Base-by-base conservation (phyloP, 2,888 invertebrate genomes). In the Schizaphis graminum region DNA sequence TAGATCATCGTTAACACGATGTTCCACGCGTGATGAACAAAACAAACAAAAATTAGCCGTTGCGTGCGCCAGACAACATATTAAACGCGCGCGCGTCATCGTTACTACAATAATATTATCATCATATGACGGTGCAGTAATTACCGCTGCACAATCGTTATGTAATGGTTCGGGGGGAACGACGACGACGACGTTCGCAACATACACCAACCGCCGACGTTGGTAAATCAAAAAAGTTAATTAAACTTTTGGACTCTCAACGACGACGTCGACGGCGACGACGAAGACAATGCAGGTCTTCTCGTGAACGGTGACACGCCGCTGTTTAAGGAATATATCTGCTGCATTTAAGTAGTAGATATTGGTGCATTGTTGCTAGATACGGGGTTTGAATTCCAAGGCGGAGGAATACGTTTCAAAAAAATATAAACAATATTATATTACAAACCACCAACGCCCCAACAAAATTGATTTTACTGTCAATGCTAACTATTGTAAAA, bases 131-230 rank as follows among this genome's bases (percentile, higher is more conserved):
- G 56, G 88, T 41, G 57, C 44, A 35, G 57, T 57, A 28, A 53
- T 88, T 49, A 61, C 41, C 44, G 44, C 56, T 57, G 57, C 44
- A 26, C 26, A 44, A 77, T 77, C 77, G 77, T 77, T 61, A 61
- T 61, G 89, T 89, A 61, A 89, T 89, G 89, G 90, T 90, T 90
- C 21, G 90, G n/a, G 90, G 90, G 90, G 35, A 53, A 88, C 87
- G 49, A 53, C 57, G 21, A 86, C 49, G 57, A 90, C 61, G 89
- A 90, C 61, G 61, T 67, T 67, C 90, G 61, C 61, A n/a, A n/a
- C 44, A n/a, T n/a, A 21, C 28, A 24, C n/a, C 44, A 61, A 67
- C 90, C 90, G 90, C 90, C 44, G 44, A 41, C 61, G 61, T 44
- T 44, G 61, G 56, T n/a, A 16, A 61, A 61, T 90, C 90, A 47